Base-by-base conservation (phyloP, 30 jellyfish, hydroid and myxozoan genomes). In the Aurelia sp. region DNA sequence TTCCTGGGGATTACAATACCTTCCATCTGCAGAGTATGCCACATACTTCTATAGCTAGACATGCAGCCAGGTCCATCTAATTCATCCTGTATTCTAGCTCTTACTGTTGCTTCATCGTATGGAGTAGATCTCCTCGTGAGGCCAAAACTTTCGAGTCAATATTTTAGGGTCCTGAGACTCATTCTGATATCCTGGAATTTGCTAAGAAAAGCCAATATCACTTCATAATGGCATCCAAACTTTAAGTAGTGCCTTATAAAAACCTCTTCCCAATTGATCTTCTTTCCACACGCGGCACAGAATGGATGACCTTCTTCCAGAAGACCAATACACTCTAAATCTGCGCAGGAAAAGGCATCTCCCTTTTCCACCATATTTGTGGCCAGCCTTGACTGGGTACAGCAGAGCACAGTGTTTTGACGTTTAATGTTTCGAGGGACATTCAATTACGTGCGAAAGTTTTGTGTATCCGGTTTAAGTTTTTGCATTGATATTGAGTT, bases 21-120 rank as follows among this genome's bases (percentile, higher is more conserved):
- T 41, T 80, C 90, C 82, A 80, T 80, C 65, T 27, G 73, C 9
- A 86, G 86, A 48, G 85, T 62, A 40, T 86, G 96, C 96, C 96
- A 86, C 57, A 77, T 44, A 47, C 86, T 53, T 66, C 96, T 58
- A 78, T 87, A 87, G 30, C 91, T 91, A 27, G 79, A 61, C 85
- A 87, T 37, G 23, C 91, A 77, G 65, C 84, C 96, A 16, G 96
- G 96, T 31, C 96, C 91, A 57, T 87, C 76, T 70, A 87, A 22
- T 64, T 87, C 96, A 11, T 78, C 78, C 51, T 66, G 71, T 74
- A 87, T 76, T 66, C 80, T 66, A 30, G 27, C 66, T 69, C 96
- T 71, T 61, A 88, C 83, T 10, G 78, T 66, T 67, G 66, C 88
- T 71, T 78, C 88, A 74, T 69, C 84, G 50, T 62, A 74, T 76